Conservation (phyloP, 2,113 vertebrate genomes). For the Coracopsis vasa region DNA sequence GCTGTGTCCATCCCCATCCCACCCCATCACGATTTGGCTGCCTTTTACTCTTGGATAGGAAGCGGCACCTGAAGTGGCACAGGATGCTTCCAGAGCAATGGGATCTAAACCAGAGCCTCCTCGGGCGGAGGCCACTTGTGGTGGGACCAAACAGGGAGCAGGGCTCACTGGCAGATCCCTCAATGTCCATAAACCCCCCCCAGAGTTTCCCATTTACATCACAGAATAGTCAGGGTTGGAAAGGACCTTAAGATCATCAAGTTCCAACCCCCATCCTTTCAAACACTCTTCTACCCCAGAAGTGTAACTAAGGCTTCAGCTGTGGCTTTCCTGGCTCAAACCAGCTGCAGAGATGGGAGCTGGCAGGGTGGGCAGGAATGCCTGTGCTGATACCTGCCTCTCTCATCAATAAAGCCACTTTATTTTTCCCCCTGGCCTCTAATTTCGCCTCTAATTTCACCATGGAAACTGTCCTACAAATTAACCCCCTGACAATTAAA, state of each 20-base stretch:
- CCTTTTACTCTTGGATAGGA: background rate
- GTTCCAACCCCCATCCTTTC: background rate
- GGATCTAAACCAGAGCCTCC: no score
- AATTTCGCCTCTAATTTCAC: background rate
- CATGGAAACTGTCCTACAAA: accelerated
- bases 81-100: accelerated
- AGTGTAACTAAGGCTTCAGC: background rate
- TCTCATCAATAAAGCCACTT: background rate
- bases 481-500: background rate
- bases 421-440: accelerated
- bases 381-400: background rate
- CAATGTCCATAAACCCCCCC: accelerated
- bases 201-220: background rate
- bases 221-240: background rate
- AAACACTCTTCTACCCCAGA: background rate
- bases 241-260: background rate
- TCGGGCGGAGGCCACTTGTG: background rate
- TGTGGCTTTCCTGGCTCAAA: background rate
- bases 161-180: background rate
- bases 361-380: background rate
- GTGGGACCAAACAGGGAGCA: background rate
- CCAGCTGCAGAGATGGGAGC: background rate
- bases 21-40: accelerated
- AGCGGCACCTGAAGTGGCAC: background rate
- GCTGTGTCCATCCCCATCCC: background rate